Percentiles rank a stretch among this genome's conserved stretches.
Evolutionary conservation across 1,140 invertebrate species (phyloP).

Genomic region (Drosophila micromelanica): DNA sequence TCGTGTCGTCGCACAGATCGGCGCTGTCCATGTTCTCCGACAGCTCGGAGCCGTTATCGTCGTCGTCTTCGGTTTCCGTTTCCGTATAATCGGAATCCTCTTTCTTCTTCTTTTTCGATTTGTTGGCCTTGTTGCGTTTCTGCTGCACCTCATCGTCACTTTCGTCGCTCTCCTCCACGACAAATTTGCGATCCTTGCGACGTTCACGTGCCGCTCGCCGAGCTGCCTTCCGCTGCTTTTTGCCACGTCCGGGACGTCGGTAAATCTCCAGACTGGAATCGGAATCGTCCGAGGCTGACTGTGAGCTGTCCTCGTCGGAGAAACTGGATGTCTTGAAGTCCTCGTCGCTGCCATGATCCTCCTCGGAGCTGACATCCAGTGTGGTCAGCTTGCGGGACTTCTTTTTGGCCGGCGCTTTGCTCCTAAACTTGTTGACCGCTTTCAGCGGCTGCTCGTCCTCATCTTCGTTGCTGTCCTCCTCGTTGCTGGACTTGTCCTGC

Average conservation of each 20-base stretch:
- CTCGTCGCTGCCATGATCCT: constrained; percentile 93
- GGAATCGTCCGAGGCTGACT: constrained; percentile 70
- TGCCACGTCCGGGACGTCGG: constrained; percentile 61
- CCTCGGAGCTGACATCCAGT: constrained; percentile 92
- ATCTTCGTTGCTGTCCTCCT: constrained; percentile 15
- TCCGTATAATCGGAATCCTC: constrained; percentile 85
- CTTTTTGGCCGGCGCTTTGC: constrained; percentile 85
- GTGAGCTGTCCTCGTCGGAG: constrained; percentile 72
- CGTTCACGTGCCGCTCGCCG: constrained; percentile 71
- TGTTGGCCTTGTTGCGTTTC: constrained; percentile 50
- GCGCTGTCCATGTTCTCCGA: constrained; percentile 87
- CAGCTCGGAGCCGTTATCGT: constrained; percentile 85
- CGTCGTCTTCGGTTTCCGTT: constrained; percentile 86
- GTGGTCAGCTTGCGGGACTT: constrained; percentile 91
- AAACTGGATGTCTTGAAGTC: constrained; percentile 90
- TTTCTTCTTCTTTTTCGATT: constrained; percentile 75
- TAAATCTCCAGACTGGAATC: constrained; percentile 80
- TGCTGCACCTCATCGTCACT: constrained; percentile 66
- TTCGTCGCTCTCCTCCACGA: constrained; percentile 80
- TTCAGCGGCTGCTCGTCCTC: constrained; percentile 55
- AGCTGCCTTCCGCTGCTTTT: constrained; percentile 69
- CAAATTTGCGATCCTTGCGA: constrained; percentile 77
- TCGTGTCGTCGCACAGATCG: constrained; percentile 84
- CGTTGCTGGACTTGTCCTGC: constrained; percentile 29
- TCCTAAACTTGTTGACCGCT: constrained; percentile 59